Evolutionary conservation across 2,113 vertebrate species (phyloP), one percentile per base, ranked within the genome.

Genomic region (Apteryx owenii): DNA sequence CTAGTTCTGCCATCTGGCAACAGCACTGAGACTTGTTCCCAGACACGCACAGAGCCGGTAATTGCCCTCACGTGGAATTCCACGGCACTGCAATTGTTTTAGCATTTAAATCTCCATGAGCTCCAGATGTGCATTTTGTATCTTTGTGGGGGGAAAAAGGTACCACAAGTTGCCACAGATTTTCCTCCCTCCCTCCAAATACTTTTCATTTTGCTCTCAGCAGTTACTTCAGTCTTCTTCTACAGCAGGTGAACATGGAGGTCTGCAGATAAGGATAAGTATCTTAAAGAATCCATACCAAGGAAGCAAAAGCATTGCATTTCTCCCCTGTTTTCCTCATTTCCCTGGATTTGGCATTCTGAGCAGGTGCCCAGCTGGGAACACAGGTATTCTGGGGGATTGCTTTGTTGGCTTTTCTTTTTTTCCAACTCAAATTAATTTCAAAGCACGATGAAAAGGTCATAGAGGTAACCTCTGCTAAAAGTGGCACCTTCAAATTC

Each of bases 21-120:
- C 85, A 89, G 91, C 78, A 95, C n/a, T 40, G 40, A 85, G 95
- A 71, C 46, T 56, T 88, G 51, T 92, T 96, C 83, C 80, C 85
- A 88, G 81, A 78, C 81, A 93, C 36, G 88, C 15, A 75, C 25
- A 66, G 84, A 8, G 2, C 84, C 53, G 48, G 38, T 94, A 80
- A 88, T 95, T 97, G 80, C 92, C 87, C 95, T 97, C 91, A 88
- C 78, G 81, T 90, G 89, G 97, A 93, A 95, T 91, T 94, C 72
- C 70, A 91, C 93, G 91, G 75, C 72, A 94, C 46, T 88, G 92
- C 82, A 93, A 88, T 69, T 90, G 91, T 85, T 95, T 50, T 42
- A 90, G 75, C 86, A 88, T 82, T 95, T 89, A 91, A 61, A 79
- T 58, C 90, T 81, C 60, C 54, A 50, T 1, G 61, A 85, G 65